Evolutionary conservation across 2,888 invertebrate genomes (phyloP), one percentile per base, ranked within the genome.

Genomic region (Limenitis arthemis): DNA sequence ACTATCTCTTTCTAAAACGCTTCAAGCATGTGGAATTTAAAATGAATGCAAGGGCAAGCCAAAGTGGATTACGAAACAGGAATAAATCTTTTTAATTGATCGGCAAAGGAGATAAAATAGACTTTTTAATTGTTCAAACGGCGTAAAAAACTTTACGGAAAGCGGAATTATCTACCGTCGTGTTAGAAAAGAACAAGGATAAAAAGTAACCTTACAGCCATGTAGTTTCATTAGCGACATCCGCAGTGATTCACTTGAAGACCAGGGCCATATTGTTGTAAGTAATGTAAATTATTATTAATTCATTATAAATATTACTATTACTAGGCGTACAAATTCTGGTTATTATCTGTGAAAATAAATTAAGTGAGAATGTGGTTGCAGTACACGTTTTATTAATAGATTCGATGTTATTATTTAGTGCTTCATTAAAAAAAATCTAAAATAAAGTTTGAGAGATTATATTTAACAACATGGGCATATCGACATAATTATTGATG

Each of bases 181-280:
- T 52, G 52, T 36, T 44, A 40, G 46, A 47, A 49, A 67, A 68
- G 65, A 67, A 63, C 63, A 61, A 64, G 62, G 58, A 64, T 58
- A 58, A 54, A 57, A 47, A 39, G 32, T 44, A 53, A 55, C 55
- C 51, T 53, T 49, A 46, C 52, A 41, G 46, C 51, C 49, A 30
- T 42, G 20, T 36, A 49, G 41, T 46, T 43, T 55, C 55, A 54
- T 57, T 61, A 59, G 53, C 51, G 50, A 50, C 44, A 39, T 51
- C 42, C 53, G 49, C 55, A 48, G 31, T 47, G 40, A 44, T 46
- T 51, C 40, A 47, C 47, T 44, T 33, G 39, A 49, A 49, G n/a
- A n/a, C n/a, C n/a, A n/a, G n/a, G n/a, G n/a, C n/a, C n/a, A n/a
- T n/a, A n/a, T n/a, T n/a, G n/a, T n/a, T n/a, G n/a, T n/a, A n/a